These are phyloP conservation scores for Syngnathus typhle DNA, from an alignment of 2,113 vertebrate genomes.

Conservation along the genomic window DNA sequence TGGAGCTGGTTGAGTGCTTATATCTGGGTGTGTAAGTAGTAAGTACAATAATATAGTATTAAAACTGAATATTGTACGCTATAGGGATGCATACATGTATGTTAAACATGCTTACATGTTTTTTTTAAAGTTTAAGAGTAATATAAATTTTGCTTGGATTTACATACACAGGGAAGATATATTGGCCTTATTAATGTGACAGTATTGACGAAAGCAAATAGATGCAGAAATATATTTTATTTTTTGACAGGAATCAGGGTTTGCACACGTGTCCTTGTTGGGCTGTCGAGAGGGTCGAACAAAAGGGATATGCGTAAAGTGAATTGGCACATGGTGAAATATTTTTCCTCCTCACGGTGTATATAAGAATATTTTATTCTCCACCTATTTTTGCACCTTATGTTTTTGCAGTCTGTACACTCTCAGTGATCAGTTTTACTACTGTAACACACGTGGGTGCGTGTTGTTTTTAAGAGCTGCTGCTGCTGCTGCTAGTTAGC, in stretches of 20 bases:
- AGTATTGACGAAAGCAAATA: constrained; percentile 31
- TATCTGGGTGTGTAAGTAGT: constrained; percentile 29
- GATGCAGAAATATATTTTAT: constrained; percentile 25
- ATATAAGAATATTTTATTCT: constrained; percentile 65
- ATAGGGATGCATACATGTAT: constrained; percentile 17
- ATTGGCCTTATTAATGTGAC: constrained; percentile 31
- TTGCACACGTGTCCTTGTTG: constrained; percentile 41
- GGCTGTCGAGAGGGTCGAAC: constrained; percentile 49
- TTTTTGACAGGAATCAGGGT: constrained; percentile 59
- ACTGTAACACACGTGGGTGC: constrained; percentile 32
- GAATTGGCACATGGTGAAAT: constrained; percentile 58
- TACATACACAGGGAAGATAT: constrained; percentile 38
- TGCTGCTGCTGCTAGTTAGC: constrained; percentile 58
- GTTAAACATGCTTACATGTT: constrained; percentile 16
- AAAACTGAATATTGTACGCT: constrained; percentile 50
- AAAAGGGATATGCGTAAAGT: constrained; percentile 56
- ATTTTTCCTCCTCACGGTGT: constrained; percentile 49
- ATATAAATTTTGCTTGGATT: constrained; percentile 43
- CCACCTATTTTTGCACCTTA: constrained; percentile 63
- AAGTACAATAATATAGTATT: constrained; percentile 50
- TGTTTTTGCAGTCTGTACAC: constrained; percentile 65
- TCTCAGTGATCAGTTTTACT: constrained; percentile 52
- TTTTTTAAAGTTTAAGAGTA: constrained; percentile 50
- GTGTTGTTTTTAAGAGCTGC: constrained; percentile 37
- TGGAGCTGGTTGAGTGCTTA: constrained; percentile 31